A percentile compares a stretch with the other conserved stretches of the same genome.
Conservation (phyloP, 2,797 vertebrate genomes). For the Octomys mimax region DNA sequence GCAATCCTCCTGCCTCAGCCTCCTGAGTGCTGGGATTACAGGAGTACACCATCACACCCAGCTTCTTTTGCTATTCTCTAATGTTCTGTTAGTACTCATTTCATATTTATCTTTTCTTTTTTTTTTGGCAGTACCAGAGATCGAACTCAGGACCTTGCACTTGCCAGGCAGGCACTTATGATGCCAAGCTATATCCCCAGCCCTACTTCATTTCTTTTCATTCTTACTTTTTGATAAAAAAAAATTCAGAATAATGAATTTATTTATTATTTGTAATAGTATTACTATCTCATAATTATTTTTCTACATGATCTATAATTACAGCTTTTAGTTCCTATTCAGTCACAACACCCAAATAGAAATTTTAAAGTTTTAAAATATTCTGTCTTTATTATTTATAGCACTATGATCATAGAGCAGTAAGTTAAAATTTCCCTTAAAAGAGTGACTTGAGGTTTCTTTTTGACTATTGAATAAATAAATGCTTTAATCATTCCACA, state of each 20-base stretch:
- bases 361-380: slow-evolving; percentile 45
- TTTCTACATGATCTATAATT: slow-evolving; percentile 49
- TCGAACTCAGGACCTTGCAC: too few species aligned
- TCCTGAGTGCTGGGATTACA: background rate
- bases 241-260: slow-evolving; percentile 30
- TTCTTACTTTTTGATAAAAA: slow-evolving; percentile 16
- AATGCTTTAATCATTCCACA: slow-evolving; percentile 28
- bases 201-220: slow-evolving; percentile 12
- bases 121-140: too few species aligned
- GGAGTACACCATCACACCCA: too few species aligned
- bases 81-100: slow-evolving; percentile 2
- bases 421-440: slow-evolving; percentile 9
- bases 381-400: slow-evolving; percentile 34
- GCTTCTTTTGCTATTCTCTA: background rate
- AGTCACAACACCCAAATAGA: slow-evolving; percentile 1
- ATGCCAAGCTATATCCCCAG: too few species aligned
- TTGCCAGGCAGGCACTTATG: too few species aligned
- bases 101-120: background rate
- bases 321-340: background rate
- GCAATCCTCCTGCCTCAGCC: background rate
- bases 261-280: slow-evolving; percentile 32
- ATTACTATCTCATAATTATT: slow-evolving; percentile 27
- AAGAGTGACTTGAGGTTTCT: slow-evolving; percentile 14
- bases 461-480: slow-evolving; percentile 26
- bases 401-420: background rate